A percentile compares a stretch with the other conserved stretches of the same genome.
phyloP scores from a whole-genome alignment of 2,797 vertebrate genomes.

The Fistularia tabacaria region DNA sequence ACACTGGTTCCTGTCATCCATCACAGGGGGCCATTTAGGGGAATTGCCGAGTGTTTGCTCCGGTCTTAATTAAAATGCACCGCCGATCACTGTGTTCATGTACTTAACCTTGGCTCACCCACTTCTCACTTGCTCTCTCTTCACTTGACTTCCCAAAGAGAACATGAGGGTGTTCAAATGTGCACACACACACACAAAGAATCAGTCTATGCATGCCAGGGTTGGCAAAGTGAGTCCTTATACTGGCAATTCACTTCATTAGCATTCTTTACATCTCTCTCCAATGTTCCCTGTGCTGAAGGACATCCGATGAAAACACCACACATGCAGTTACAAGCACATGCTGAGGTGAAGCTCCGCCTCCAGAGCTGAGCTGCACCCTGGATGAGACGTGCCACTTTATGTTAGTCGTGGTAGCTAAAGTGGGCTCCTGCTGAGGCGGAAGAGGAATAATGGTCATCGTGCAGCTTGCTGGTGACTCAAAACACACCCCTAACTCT shows the following conservation, averaged over 20 bases:
- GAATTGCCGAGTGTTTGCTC: constrained; percentile 59
- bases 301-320: constrained; percentile 45
- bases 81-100: constrained; percentile 52
- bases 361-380: constrained; percentile 16
- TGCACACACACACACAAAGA: constrained; percentile 10
- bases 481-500: constrained; percentile 23
- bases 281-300: constrained; percentile 65
- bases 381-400: constrained; percentile 21
- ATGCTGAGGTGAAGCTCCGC: constrained; percentile 24
- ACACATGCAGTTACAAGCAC: constrained; percentile 15
- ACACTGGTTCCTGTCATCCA: constrained; percentile 58
- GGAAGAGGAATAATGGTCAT: constrained; percentile 14
- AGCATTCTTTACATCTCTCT: constrained; percentile 67
- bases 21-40: constrained; percentile 52
- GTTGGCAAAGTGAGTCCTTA: constrained; percentile 42
- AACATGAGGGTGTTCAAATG: constrained; percentile 38
- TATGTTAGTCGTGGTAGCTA: constrained; percentile 8
- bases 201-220: constrained; percentile 18
- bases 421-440: constrained; percentile 20
- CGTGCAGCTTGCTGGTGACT: constrained; percentile 32
- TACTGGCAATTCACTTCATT: constrained; percentile 60
- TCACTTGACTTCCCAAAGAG: constrained; percentile 42
- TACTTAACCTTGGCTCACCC: constrained; percentile 69
- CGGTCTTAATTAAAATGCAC: constrained; percentile 67
- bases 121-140: constrained; percentile 48